Evolutionary conservation across 1,140 invertebrate genomes (phyloP).

Genomic region (Parasteatoda tepidariorum): DNA sequence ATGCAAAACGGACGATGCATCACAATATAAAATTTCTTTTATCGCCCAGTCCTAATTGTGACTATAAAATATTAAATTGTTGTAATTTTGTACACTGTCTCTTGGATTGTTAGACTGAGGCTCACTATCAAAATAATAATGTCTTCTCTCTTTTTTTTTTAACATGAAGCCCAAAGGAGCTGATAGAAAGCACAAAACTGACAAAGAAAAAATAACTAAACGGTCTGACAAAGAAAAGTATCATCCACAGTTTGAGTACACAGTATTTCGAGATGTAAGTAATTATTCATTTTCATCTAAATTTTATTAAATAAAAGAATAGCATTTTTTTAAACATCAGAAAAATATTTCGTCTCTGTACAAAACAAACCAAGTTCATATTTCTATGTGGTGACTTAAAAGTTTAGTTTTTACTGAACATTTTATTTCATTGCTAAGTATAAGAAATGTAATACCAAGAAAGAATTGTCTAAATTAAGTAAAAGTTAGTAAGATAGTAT

Average conservation of each 20-base stretch:
- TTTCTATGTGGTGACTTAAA: too few species aligned
- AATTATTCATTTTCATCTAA: background rate
- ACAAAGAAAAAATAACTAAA: constrained; percentile 93
- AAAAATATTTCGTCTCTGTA: background rate
- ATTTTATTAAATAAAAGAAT: background rate
- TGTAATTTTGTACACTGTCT: background rate
- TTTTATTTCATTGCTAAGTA: too few species aligned
- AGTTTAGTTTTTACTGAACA: too few species aligned
- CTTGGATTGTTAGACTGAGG: too few species aligned
- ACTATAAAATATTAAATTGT: background rate
- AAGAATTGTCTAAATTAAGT: too few species aligned
- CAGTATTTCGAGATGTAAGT: constrained; percentile 82
- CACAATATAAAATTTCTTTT: too few species aligned
- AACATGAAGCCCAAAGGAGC: constrained; percentile 91
- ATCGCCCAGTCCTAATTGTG: too few species aligned
- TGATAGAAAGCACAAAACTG: constrained; percentile 97
- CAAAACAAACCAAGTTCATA: too few species aligned
- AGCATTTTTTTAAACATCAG: background rate
- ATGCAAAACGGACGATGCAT: background rate
- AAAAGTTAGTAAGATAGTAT: too few species aligned
- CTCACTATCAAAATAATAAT: background rate
- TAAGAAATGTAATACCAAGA: too few species aligned
- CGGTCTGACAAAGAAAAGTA: constrained; percentile 92
- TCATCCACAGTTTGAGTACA: constrained; percentile 95
- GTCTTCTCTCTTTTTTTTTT: background rate